Evolutionary conservation across 2,797 vertebrate species (phyloP).

Genomic region (Hemitrygon akajei): DNA sequence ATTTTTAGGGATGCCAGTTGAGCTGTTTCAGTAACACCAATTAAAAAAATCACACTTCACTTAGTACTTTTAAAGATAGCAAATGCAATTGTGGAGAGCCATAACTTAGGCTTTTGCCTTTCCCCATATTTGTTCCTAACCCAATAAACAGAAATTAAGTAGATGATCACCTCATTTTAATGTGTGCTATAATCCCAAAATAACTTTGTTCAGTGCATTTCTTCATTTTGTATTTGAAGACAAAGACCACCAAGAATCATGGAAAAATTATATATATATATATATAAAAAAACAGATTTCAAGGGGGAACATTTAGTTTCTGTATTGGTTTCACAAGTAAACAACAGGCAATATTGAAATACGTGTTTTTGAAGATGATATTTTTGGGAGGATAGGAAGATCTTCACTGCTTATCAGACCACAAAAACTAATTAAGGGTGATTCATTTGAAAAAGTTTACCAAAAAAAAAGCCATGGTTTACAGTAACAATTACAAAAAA

Average conservation of each 20-base stretch:
- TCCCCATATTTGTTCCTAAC: background rate
- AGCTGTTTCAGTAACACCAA: background rate
- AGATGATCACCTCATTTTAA: conserved; percentile 20
- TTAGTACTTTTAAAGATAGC: background rate
- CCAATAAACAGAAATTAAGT: background rate
- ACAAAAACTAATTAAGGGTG: background rate
- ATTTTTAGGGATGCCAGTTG: background rate
- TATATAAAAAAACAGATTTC: background rate
- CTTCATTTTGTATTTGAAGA: background rate
- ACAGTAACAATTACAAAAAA: background rate
- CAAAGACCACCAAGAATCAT: background rate
- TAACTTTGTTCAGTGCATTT: conserved; percentile 11
- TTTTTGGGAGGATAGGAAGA: background rate
- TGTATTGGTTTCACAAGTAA: background rate
- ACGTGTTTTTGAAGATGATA: background rate
- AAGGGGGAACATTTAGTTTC: background rate
- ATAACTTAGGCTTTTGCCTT: background rate
- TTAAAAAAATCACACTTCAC: background rate
- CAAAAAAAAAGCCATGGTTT: too few relatives aligned
- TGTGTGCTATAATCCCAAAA: background rate
- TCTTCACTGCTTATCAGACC: background rate
- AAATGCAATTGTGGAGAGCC: background rate
- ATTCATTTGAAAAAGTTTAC: background rate
- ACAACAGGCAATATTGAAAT: background rate
- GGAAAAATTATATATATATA: too few relatives aligned